These are phyloP conservation scores for Trissolcus basalis DNA, from an alignment of 1,140 invertebrate species.

Conservation along the genomic window DNA sequence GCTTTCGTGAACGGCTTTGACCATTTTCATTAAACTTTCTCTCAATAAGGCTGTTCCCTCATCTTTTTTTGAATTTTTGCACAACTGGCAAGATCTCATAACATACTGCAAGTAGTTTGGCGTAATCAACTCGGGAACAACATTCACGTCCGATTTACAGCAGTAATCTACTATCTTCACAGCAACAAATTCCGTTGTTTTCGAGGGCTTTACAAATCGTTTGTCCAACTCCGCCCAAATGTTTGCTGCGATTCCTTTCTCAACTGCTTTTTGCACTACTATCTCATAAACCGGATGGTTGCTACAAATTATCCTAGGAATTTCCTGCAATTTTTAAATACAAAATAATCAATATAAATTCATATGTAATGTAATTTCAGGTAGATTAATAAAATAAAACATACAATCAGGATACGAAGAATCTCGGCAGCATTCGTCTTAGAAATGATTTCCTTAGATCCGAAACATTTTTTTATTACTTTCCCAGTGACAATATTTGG, in stretches of 20 bases:
- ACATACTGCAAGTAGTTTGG: constrained; percentile 78
- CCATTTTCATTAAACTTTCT: constrained; percentile 77
- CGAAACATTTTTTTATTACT: constrained; percentile 78
- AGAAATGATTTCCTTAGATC: constrained; percentile 75
- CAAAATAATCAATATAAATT: constrained; percentile 35
- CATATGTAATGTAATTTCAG: no score
- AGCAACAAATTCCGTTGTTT: constrained; percentile 78
- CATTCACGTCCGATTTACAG: constrained; percentile 72
- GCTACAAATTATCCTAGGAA: constrained; percentile 77
- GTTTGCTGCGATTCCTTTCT: constrained; percentile 71
- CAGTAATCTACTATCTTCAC: constrained; percentile 77
- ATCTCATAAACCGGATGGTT: constrained; percentile 80
- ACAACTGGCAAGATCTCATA: constrained; percentile 71
- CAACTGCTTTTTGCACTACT: constrained; percentile 75
- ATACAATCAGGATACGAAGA: constrained; percentile 79
- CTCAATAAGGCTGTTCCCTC: constrained; percentile 70
- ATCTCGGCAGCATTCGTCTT: constrained; percentile 77
- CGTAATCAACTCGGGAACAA: constrained; percentile 76
- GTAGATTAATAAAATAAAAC: constrained; percentile 52
- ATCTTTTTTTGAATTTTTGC: constrained; percentile 73
- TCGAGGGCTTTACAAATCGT: constrained; percentile 78
- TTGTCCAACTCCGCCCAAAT: constrained; percentile 79
- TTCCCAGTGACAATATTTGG: constrained; percentile 68
- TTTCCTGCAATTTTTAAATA: constrained; percentile 76
- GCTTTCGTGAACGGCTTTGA: constrained; percentile 72